phyloP scores from a whole-genome alignment of 2,113 vertebrate genomes.

The Eclectus roratus region DNA sequence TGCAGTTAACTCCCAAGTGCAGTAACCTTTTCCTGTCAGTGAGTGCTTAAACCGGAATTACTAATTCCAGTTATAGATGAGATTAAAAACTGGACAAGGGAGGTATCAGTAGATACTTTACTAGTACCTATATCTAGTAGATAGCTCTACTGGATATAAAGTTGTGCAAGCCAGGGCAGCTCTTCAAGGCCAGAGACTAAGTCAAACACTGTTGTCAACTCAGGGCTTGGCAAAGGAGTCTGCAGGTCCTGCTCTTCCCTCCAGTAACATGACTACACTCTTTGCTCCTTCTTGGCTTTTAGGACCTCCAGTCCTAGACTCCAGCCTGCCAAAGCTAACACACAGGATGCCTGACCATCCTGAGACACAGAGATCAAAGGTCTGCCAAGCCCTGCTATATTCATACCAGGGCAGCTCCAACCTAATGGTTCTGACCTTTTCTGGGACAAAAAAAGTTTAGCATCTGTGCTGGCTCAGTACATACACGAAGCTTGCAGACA shows the following conservation, averaged over 20 bases:
- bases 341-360: not conserved
- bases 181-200: not conserved
- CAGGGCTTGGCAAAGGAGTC: not conserved
- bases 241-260: not conserved
- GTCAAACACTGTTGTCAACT: not conserved
- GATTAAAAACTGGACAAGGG: not conserved
- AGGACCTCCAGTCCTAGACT: not conserved
- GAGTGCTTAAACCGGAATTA: not conserved
- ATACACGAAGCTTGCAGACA: not conserved
- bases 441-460: not conserved
- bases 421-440: not conserved
- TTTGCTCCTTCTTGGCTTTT: not conserved
- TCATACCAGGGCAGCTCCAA: not conserved
- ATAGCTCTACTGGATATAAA: not conserved
- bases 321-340: not conserved
- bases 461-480: not conserved
- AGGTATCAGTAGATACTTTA: not conserved
- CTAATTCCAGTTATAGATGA: not conserved
- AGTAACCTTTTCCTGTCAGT: accelerated
- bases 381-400: not conserved
- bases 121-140: not conserved
- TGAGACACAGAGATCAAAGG: not conserved
- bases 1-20: not conserved
- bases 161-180: not conserved
- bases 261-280: not conserved